Evolutionary conservation across 2,888 invertebrate genomes (phyloP), one percentile per base, ranked within the genome.

Genomic region (Lycocerus yunnanus): DNA sequence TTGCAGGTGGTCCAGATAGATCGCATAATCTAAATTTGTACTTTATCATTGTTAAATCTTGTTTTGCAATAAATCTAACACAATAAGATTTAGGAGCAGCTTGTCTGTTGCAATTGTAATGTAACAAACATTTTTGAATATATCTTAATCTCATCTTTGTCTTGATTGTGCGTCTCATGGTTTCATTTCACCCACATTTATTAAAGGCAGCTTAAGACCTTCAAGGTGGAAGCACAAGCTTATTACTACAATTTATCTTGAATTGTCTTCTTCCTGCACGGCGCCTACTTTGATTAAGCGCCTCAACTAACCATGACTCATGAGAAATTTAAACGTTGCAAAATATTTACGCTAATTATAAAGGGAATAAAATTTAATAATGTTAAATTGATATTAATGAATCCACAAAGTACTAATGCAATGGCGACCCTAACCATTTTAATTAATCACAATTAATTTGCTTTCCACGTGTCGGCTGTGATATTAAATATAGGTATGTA

Each of bases 191-290:
- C 66, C 66, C 66, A 66, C 66, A 66, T 58, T 66, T 69, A 69
- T 70, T 73, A 70, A 65, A 69, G 69, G 73, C 70, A 73, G 69
- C 61, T 67, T 72, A 75, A 24, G 69, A 68, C 75, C 76, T 74
- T 76, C 75, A 78, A 77, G 78, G 77, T 78, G 71, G 72, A 74
- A 78, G 75, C 74, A 75, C 77, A 72, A 72, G 71, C 74, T 79
- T 75, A 79, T 78, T 79, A 76, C 72, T 13, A 63, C 74, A 71
- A 77, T 77, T 78, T 79, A 73, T 76, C 72, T 76, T 75, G 67
- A 79, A 79, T 79, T 79, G 75, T 75, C 70, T 74, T 78, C 75
- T 79, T 80, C 78, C 78, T 73, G 78, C 69, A 74, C 75, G 78
- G 79, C 79, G 79, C 79, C 79, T 78, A 71, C 70, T 77, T 77